Evolutionary conservation across 2,888 invertebrate genomes (phyloP), one percentile per base, ranked within the genome.

Genomic region (Andrena minutula): DNA sequence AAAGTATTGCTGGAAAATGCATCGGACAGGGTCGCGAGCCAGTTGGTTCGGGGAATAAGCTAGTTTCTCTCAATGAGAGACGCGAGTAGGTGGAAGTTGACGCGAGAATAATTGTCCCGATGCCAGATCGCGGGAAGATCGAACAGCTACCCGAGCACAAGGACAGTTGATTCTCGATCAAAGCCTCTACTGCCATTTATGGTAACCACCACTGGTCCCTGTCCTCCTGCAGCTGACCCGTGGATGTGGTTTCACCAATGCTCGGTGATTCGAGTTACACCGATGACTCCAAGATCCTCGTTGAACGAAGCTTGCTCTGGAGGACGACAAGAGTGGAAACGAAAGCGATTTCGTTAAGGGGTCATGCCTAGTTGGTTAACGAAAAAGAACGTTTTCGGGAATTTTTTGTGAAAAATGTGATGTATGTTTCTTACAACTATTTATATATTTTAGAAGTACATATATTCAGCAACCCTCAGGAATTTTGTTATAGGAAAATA

Each of bases 181-280:
- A n/a, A 56, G 64, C 56, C 64, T 16, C 16, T 51, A 78, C 58
- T 82, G 79, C 88, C 89, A 87, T 88, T 87, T 87, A 87, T 88
- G 88, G 88, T 75, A 49, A 6, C 66, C 63, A 63, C n/a, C 68
- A 73, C 60, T 79, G 79, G 75, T 79, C 68, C 79, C 79, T 64
- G 66, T 69, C 89, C 81, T 76, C 79, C 76, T 26, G 69, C 79
- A 51, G n/a, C 73, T 61, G 78, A 76, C 65, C 10, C 51, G 75
- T 51, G 41, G 41, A 12, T 49, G 56, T 73, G 66, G 75, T 80
- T 81, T 79, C 68, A 77, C 56, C 69, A 71, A 80, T 76, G 66
- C 58, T 51, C 20, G 47, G 32, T 56, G 70, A 10, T 16, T 56
- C 35, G 35, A 53, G 32, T n/a, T 20, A 12, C 63, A 30, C 16